A percentile compares a stretch with the other conserved stretches of the same genome.
Evolutionary conservation across 2,888 invertebrate species (phyloP).

Genomic region (Polydrusus cervinus): DNA sequence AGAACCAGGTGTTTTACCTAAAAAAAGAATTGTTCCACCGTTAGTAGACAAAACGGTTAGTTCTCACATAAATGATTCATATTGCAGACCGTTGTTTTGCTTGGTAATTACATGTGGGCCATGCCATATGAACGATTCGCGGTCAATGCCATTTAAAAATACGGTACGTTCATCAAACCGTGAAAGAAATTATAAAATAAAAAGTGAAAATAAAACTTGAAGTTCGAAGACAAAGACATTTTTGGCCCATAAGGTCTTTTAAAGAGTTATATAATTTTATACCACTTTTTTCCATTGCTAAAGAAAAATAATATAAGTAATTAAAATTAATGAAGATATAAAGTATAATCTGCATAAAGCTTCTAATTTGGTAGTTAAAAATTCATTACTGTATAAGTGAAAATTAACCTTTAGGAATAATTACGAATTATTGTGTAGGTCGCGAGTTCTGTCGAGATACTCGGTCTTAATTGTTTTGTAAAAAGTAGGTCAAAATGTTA

Average conservation of each 20-base stretch:
- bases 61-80: slow-evolving; percentile 26
- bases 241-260: neutral
- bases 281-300: too few species aligned
- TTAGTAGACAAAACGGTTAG: slow-evolving; percentile 11
- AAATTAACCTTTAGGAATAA: neutral
- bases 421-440: neutral
- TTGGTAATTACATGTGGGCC: slow-evolving; percentile 13
- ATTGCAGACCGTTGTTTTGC: slow-evolving; percentile 1
- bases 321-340: too few species aligned
- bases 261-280: too few species aligned
- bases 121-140: slow-evolving; percentile 11
- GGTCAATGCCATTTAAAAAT: slow-evolving; percentile 19
- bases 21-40: neutral
- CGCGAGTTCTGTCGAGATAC: neutral
- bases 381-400: slow-evolving; percentile 7
- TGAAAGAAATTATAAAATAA: slow-evolving; percentile 7
- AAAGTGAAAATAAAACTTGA: neutral
- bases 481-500: neutral
- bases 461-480: slow-evolving; percentile 2
- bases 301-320: too few species aligned
- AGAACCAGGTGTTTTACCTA: neutral
- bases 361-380: neutral
- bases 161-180: slow-evolving; percentile 19
- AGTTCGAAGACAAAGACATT: neutral
- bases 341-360: too few species aligned